Evolutionary conservation across 1,140 invertebrate genomes (phyloP), one percentile per base, ranked within the genome.

Genomic region (Drosophila busckii): DNA sequence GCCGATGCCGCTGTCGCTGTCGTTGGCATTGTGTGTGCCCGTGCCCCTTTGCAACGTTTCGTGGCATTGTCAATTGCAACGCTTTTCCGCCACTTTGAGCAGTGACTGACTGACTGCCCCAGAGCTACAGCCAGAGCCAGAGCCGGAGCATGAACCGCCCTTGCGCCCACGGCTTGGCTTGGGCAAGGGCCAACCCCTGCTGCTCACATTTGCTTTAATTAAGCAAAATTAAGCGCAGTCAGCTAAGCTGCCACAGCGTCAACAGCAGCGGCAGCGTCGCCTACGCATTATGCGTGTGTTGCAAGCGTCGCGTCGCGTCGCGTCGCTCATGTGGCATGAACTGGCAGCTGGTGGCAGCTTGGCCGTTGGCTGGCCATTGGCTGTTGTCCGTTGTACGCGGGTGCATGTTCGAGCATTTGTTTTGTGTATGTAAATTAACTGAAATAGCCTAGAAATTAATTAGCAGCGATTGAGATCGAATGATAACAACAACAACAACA

Each of bases 391-490:
- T 10, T 67, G 48, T 45, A 40, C 60, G 60, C 68, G 68, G 68
- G 68, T 70, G 71, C 71, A 62, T 66, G 61, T 73, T 19, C 26
- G 29, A 26, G 50, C 56, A 52, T 70, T 70, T 66, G 62, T 80
- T 71, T 45, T 55, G 45, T 58, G 64, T 63, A 82, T 82, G 75
- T 83, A 82, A 82, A 82, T 82, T 75, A 82, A 75, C 75, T 82
- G 75, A 83, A 83, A 82, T 80, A 80, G 69, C 60, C 75, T 82
- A 82, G 75, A 80, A 80, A 80, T 80, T 80, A 80, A 80, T 80
- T 80, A 80, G 75, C 75, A 80, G 75, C 75, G 75, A 80, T 80
- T 80, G 75, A 80, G 75, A 80, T 80, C 75, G 48, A 34, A 32
- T 53, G 73, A 80, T 80, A 80, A 69, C 44, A 52, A 50, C 56